Base-by-base conservation (phyloP, 2,113 vertebrate genomes). In the Lampris megalopsis region DNA sequence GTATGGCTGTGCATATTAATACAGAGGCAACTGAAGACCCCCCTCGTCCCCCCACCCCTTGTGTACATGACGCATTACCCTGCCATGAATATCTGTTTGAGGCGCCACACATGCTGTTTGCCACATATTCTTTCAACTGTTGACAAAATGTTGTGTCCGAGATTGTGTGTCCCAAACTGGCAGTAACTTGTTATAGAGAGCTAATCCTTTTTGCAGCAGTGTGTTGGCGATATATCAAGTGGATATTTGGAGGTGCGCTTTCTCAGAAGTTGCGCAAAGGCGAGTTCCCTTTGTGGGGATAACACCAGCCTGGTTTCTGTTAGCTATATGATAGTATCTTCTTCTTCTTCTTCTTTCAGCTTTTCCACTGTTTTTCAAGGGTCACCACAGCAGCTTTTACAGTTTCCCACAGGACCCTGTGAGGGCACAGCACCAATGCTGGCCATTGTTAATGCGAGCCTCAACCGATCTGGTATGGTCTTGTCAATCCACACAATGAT, bases 251-350 rank as follows among this genome's bases (percentile, higher is more conserved):
- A 38, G n/a, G 53, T 37, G 53, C 48, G 6, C 38, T 41, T 70
- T 38, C 68, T 60, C 35, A 60, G 68, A 69, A 40, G 68, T 70
- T 70, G 43, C 9, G 11, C 56, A 70, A 70, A 59, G 2, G 10
- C 13, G 37, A 49, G 41, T 7, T 45, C 40, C 45, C 53, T n/a
- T n/a, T n/a, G n/a, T 37, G 40, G 38, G 35, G 52, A 9, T 40
- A 53, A 11, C n/a, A 42, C 40, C 40, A 58, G 41, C 47, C 45
- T 43, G 37, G 54, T 56, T 56, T 4, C 53, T 41, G 42, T 48
- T 11, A 69, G 67, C 24, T 35, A 2, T 53, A 52, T 35, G 45
- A 48, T 50, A n/a, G n/a, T n/a, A n/a, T n/a, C n/a, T n/a, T n/a
- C n/a, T n/a, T n/a, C n/a, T n/a, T n/a, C n/a, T n/a, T n/a, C n/a